phyloP scores from a whole-genome alignment of 2,888 invertebrate genomes.

The Drosophila multiciliata region DNA sequence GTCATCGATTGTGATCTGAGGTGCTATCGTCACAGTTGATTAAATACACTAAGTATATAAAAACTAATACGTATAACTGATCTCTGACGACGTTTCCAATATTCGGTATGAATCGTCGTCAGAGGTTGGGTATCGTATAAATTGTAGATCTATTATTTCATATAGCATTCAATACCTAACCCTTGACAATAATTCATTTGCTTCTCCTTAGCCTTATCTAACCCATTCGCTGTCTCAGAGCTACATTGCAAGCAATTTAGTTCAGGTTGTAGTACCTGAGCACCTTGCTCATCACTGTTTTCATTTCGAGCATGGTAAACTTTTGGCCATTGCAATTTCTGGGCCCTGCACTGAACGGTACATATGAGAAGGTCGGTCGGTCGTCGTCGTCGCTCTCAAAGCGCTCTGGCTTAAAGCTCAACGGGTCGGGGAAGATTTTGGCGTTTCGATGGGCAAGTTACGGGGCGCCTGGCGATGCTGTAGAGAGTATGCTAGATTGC shows the following conservation, averaged over 20 bases:
- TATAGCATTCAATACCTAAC: background rate
- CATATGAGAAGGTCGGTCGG: slow-evolving; percentile 68
- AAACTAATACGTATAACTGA: background rate
- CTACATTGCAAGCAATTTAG: slow-evolving; percentile 69
- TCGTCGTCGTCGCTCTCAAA: slow-evolving; percentile 85
- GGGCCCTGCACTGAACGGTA: slow-evolving; percentile 79
- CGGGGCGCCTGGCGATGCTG: slow-evolving; percentile 68
- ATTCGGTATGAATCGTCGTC: background rate
- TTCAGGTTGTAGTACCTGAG: slow-evolving; percentile 67
- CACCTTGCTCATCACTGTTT: slow-evolving; percentile 73
- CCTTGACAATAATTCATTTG: background rate
- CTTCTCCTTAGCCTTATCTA: background rate
- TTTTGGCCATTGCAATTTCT: slow-evolving; percentile 82
- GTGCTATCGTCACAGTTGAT: background rate
- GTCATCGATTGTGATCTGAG: background rate
- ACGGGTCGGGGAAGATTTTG: slow-evolving; percentile 69
- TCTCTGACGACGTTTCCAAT: background rate
- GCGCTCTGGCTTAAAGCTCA: slow-evolving; percentile 75
- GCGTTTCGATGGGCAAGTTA: slow-evolving; percentile 68
- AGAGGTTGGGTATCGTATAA: background rate
- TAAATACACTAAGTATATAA: background rate
- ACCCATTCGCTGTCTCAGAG: slow-evolving; percentile 56
- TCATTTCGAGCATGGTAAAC: slow-evolving; percentile 82
- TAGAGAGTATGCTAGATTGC: slow-evolving; percentile 74
- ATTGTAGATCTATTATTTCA: background rate